Evolutionary conservation across 2,888 invertebrate species (phyloP), one percentile per base, ranked within the genome.

Genomic region (Lacanobia oleracea): DNA sequence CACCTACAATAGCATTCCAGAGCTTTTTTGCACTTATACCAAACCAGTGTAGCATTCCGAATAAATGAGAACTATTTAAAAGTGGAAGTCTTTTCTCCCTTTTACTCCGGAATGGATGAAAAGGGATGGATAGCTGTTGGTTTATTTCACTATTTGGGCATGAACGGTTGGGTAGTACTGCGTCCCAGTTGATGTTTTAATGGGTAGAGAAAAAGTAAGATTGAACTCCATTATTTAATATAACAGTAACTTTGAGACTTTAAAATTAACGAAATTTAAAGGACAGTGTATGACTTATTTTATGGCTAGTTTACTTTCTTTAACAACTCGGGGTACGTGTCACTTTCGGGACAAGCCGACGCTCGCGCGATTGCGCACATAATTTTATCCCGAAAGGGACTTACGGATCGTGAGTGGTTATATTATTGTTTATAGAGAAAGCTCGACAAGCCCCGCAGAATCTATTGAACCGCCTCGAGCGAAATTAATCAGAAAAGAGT

Each of bases 1-100:
- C 76, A 84, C 77, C 71, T 77, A 83, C 82, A 85, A 83, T 79
- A 68, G 79, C 83, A 83, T 86, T 81, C 85, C 83, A 12, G 3
- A 27, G 57, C 40, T 81, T 86, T 86, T 85, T 86, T 84, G 84
- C 71, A 59, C 78, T 80, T 81, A 75, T 70, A 75, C 65, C 45
- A 53, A 65, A 67, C 77, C 61, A 66, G 75, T 70, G 76, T 76
- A 65, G 79, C 74, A 83, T 77, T 84, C 77, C 75, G 64, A 74
- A 79, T 77, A 86, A 82, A 84, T 72, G 72, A 72, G 51, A 40
- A 73, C 76, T 79, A 81, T 83, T 85, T 83, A 70, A 69, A 81
- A 82, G 77, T 70, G 65, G 64, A 33, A 40, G 57, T 48, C 7
- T 21, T 61, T 45, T 51, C 50, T 79, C 82, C 53, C 66, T 74